Conservation (phyloP, 2,797 vertebrate genomes). For the Balearica regulorum region DNA sequence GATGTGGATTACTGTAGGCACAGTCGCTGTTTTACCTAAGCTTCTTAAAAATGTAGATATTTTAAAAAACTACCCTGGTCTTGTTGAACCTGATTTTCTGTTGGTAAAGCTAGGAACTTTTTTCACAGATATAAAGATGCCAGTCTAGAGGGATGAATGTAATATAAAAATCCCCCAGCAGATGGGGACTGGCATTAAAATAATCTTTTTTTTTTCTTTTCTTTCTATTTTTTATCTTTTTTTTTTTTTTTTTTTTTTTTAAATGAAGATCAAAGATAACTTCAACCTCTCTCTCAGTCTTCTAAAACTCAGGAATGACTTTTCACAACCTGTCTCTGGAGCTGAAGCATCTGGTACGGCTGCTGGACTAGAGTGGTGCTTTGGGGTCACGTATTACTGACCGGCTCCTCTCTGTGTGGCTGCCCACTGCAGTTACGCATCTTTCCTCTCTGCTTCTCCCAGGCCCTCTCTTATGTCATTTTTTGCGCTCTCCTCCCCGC, state of each 20-base stretch:
- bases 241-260: too few species aligned
- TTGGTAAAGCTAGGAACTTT: background rate
- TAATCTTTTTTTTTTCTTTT: too few species aligned
- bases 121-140: background rate
- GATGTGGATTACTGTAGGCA: background rate
- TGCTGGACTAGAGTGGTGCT: background rate
- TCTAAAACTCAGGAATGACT: background rate
- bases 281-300: background rate
- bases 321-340: background rate
- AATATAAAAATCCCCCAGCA: constrained; percentile 7
- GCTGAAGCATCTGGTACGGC: rapidly evolving
- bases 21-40: background rate
- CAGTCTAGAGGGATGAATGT: background rate
- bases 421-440: background rate
- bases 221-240: too few species aligned
- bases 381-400: rapidly evolving
- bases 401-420: background rate
- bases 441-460: background rate
- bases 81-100: background rate
- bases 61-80: background rate
- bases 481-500: background rate
- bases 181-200: background rate
- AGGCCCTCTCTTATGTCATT: background rate
- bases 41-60: background rate
- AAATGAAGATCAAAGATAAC: background rate